These are phyloP conservation scores for Arrhopalites spinosus DNA, from an alignment of 2,888 invertebrate genomes.

Conservation along the genomic window DNA sequence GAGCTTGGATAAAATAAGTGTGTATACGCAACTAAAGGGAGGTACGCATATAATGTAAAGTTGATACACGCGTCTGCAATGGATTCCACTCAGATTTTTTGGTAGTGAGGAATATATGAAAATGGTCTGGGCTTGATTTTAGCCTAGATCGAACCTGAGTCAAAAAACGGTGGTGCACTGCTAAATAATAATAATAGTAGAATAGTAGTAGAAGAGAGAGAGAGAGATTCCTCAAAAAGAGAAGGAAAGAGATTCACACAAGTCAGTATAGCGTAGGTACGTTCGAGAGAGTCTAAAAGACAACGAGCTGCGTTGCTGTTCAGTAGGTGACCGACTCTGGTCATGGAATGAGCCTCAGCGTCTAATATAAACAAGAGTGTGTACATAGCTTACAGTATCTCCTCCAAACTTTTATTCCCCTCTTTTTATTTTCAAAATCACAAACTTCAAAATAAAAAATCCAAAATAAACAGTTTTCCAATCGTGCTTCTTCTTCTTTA, in stretches of 20 bases:
- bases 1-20: neutral
- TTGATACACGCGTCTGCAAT: slow-evolving; percentile 17
- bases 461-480: neutral
- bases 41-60: slow-evolving; percentile 12
- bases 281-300: neutral
- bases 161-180: neutral
- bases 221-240: neutral
- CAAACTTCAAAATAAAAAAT: neutral
- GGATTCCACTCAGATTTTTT: neutral
- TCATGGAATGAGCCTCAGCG: slow-evolving; percentile 44
- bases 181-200: neutral
- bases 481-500: no score
- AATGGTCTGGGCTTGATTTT: neutral
- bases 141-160: neutral
- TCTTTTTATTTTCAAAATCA: neutral
- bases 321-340: slow-evolving; percentile 49
- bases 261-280: neutral
- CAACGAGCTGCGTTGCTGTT: slow-evolving; percentile 29
- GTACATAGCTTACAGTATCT: slow-evolving; percentile 8
- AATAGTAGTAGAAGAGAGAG: neutral
- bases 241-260: neutral
- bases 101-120: no score
- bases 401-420: neutral
- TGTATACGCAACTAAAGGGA: neutral
- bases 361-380: slow-evolving; percentile 11